Conservation (phyloP, 2,113 vertebrate genomes). For the Cyprichromis sp. region DNA sequence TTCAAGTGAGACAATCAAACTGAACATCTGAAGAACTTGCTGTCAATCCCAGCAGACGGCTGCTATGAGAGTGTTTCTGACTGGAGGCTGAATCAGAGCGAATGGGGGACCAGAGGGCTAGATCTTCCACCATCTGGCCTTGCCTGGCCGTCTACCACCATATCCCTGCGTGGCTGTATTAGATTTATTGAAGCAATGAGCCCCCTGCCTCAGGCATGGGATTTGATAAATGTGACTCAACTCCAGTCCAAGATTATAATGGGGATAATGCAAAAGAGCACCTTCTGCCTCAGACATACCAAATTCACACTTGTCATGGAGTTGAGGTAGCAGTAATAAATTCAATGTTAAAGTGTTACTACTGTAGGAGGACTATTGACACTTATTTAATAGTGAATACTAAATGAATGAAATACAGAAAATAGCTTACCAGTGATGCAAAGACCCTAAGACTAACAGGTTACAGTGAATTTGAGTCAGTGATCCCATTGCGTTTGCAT, state of each 20-base stretch:
- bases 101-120: constrained; percentile 38
- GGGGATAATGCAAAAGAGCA: constrained; percentile 64
- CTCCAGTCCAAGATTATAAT: constrained; percentile 65
- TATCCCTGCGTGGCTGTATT: constrained; percentile 48
- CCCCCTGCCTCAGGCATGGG: constrained; percentile 57
- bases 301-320: neutral
- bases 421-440: neutral
- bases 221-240: constrained; percentile 66
- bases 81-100: constrained; percentile 31
- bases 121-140: constrained; percentile 67
- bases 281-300: constrained; percentile 43
- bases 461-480: neutral
- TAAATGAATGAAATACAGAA: neutral
- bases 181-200: constrained; percentile 69
- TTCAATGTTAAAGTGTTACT: neutral
- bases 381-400: neutral
- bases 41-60: constrained; percentile 4
- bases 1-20: constrained; percentile 8
- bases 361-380: neutral
- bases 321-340: neutral
- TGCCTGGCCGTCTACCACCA: constrained; percentile 38
- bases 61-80: neutral
- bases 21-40: constrained; percentile 19
- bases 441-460: neutral
- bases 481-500: neutral